Evolutionary conservation across 2,888 invertebrate species (phyloP).

Genomic region (Trissonchulus latispiculum): DNA sequence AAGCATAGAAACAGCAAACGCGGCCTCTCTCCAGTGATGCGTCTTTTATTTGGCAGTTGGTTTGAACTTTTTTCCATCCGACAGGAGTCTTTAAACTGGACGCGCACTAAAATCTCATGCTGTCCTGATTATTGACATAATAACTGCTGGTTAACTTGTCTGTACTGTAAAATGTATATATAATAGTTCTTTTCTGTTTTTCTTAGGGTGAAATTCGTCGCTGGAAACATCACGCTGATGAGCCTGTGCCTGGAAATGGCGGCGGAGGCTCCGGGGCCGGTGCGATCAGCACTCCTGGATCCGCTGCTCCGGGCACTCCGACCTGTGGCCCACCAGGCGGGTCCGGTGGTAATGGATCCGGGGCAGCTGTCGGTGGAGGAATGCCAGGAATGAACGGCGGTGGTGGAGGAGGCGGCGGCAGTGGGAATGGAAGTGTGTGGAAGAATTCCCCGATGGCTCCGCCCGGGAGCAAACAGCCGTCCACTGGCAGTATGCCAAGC

Average conservation of each 20-base stretch:
- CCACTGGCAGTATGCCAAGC: no score
- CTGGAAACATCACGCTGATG: slow-evolving; percentile 14
- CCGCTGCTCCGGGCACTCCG: neutral
- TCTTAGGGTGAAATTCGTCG: slow-evolving; percentile 15
- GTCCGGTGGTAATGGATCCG: neutral
- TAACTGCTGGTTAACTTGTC: neutral
- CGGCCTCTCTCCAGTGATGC: no score
- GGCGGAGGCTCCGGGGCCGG: no score
- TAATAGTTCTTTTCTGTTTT: neutral
- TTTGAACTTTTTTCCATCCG: neutral
- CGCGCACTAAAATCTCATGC: neutral
- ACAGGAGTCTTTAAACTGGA: neutral
- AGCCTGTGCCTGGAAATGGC: no score
- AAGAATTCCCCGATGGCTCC: neutral
- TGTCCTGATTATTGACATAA: neutral
- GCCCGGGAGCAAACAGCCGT: neutral
- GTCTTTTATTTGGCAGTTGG: no score
- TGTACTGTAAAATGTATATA: neutral
- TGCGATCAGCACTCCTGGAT: neutral
- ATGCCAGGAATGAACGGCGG: neutral
- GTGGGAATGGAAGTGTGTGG: neutral
- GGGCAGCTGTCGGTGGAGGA: neutral
- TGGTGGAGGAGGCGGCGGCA: neutral
- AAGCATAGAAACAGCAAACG: no score
- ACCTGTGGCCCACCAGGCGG: neutral